Evolutionary conservation across 2,888 invertebrate genomes (phyloP).

Genomic region (Drosophila mercatorum): DNA sequence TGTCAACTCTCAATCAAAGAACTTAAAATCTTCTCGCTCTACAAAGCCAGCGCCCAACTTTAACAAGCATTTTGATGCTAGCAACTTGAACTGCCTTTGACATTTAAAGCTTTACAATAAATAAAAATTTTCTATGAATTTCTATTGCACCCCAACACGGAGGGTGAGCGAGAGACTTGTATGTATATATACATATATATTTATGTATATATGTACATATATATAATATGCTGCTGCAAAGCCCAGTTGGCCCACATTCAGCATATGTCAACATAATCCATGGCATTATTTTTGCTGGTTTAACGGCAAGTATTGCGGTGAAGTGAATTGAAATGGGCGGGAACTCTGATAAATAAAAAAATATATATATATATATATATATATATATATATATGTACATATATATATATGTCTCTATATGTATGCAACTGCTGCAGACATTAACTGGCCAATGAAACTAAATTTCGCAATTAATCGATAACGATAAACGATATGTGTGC

Average conservation of each 20-base stretch:
- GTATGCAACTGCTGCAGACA: background rate
- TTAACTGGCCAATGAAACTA: background rate
- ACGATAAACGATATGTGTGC: conserved; percentile 31
- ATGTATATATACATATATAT: background rate
- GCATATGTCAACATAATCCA: conserved; percentile 9
- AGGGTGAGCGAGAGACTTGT: background rate
- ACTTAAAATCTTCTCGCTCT: background rate
- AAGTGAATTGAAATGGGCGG: background rate
- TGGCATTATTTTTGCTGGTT: conserved; percentile 8
- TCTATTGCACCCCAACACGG: conserved; percentile 1
- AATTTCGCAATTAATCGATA: conserved; percentile 2
- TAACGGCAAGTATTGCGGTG: conserved; percentile 4
- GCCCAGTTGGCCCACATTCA: conserved; percentile 1
- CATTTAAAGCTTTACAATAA: conserved; percentile 6
- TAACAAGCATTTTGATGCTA: background rate
- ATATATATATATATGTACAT: background rate
- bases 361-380: background rate
- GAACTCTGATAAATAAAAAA: background rate
- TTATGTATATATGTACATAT: background rate
- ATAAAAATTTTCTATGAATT: conserved; percentile 7
- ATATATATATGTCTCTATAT: background rate
- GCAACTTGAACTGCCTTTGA: conserved; percentile 1
- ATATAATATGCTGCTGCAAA: background rate
- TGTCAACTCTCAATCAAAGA: too few relatives aligned
- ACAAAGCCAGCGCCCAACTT: background rate